A percentile compares a stretch with the other conserved stretches of the same genome.
phyloP scores from a whole-genome alignment of 2,888 invertebrate species.

The Pseudococcus jackbeardsleyi region DNA sequence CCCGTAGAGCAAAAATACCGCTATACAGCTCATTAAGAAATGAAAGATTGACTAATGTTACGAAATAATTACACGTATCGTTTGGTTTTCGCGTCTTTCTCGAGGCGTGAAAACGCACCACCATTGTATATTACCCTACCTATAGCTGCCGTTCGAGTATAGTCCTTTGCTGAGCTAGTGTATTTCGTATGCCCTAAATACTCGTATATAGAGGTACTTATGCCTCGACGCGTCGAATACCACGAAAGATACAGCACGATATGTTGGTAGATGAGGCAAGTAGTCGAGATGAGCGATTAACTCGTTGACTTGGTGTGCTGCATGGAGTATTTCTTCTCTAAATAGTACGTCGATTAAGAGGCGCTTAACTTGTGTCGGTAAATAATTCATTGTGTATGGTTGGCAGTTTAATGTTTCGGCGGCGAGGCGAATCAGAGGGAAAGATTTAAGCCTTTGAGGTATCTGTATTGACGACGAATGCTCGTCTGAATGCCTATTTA shows the following conservation, averaged over 20 bases:
- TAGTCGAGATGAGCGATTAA: slow-evolving; percentile 1
- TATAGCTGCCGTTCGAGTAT: neutral
- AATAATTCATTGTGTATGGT: neutral
- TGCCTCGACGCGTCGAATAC: neutral
- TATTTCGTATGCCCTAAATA: neutral
- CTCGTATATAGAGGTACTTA: slow-evolving; percentile 2
- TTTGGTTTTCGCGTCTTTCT: neutral
- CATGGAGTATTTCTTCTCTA: neutral
- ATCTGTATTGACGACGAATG: neutral
- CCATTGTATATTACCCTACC: neutral
- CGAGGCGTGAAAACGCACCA: neutral
- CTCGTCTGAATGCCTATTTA: neutral
- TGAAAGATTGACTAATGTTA: slow-evolving; percentile 26
- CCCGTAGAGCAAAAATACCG: neutral
- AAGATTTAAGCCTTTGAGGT: neutral
- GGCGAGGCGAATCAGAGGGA: neutral
- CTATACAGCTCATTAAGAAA: slow-evolving; percentile 6
- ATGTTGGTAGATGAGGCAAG: neutral
- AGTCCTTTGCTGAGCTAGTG: neutral
- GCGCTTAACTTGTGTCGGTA: neutral
- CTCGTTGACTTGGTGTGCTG: neutral
- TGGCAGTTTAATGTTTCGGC: neutral
- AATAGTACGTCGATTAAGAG: slow-evolving; percentile 12
- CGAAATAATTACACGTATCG: slow-evolving; percentile 37
- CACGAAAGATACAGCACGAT: neutral